phyloP scores from a whole-genome alignment of 2,888 invertebrate species.

The Diachrysia chrysitis region DNA sequence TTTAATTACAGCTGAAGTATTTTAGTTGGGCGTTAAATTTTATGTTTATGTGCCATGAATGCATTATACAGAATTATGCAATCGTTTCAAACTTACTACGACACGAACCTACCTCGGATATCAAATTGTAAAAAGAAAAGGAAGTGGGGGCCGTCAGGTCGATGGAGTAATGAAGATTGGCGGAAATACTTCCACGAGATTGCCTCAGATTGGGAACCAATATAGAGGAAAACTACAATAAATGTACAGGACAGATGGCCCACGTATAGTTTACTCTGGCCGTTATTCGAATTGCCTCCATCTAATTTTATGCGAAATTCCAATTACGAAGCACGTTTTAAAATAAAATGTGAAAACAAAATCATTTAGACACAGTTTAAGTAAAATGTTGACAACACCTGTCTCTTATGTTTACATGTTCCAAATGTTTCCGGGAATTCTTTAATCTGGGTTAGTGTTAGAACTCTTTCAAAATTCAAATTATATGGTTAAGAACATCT shows the following conservation, averaged over 20 bases:
- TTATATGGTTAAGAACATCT: constrained; percentile 37
- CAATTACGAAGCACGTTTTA: not conserved
- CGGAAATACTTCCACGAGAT: constrained; percentile 42
- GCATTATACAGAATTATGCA: constrained; percentile 16
- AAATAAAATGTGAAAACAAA: constrained; percentile 8
- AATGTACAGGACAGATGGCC: constrained; percentile 11
- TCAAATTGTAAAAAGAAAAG: constrained; percentile 35
- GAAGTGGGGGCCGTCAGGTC: constrained; percentile 15
- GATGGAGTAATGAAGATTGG: constrained; percentile 55
- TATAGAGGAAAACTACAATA: constrained; percentile 33
- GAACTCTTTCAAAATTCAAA: constrained; percentile 15
- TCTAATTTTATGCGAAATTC: constrained; percentile 3
- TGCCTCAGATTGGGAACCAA: constrained; percentile 51
- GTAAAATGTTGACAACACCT: constrained; percentile 40
- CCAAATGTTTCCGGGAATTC: constrained; percentile 19
- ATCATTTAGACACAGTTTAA: constrained; percentile 23
- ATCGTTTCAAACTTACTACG: constrained; percentile 14
- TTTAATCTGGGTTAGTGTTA: constrained; percentile 30
- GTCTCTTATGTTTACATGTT: constrained; percentile 29
- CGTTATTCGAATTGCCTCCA: not conserved
- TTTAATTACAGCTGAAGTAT: not conserved
- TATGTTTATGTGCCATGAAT: constrained; percentile 26
- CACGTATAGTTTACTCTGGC: constrained; percentile 8
- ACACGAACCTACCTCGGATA: constrained; percentile 13
- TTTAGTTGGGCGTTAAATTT: constrained; percentile 6